phyloP scores from a whole-genome alignment of 2,797 vertebrate species.

The Lates japonicus region DNA sequence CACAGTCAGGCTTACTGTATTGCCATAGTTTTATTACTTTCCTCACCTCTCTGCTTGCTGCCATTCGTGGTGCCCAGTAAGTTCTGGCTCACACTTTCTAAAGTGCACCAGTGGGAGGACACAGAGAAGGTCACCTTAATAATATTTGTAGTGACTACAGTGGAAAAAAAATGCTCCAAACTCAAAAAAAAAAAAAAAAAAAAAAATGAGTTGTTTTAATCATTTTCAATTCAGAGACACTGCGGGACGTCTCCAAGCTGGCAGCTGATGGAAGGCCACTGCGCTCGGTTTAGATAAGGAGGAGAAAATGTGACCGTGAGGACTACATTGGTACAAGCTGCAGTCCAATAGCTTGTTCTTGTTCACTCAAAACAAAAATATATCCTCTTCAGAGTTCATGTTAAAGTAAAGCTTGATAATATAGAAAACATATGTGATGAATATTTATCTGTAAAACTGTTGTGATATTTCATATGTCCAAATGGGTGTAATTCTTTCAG shows the following conservation, averaged over 20 bases:
- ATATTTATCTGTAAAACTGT: too few species aligned
- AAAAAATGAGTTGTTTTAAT: slow-evolving; percentile 54
- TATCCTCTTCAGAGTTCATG: not conserved
- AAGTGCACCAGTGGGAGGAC: slow-evolving; percentile 34
- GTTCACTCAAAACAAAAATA: not conserved
- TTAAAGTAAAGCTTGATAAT: not conserved
- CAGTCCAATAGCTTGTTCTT: not conserved
- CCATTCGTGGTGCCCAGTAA: not conserved
- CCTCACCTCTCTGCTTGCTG: not conserved
- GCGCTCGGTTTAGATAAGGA: slow-evolving; percentile 25
- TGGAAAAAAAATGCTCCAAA: slow-evolving; percentile 20
- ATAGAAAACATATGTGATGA: not conserved
- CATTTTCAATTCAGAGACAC: slow-evolving; percentile 34
- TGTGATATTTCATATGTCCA: not conserved
- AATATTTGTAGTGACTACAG: slow-evolving; percentile 28
- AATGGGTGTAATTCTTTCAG: not conserved
- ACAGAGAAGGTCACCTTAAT: slow-evolving; percentile 50
- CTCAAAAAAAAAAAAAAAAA: slow-evolving; percentile 5
- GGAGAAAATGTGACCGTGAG: slow-evolving; percentile 21
- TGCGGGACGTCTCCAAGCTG: slow-evolving; percentile 13
- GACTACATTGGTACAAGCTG: not conserved
- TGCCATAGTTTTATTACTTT: slow-evolving; percentile 25
- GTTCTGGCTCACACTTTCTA: slow-evolving; percentile 3
- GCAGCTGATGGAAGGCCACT: slow-evolving; percentile 26
- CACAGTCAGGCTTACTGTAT: not conserved